Evolutionary conservation across 1,140 invertebrate genomes (phyloP).

Genomic region (Amphibalanus amphitrite): DNA sequence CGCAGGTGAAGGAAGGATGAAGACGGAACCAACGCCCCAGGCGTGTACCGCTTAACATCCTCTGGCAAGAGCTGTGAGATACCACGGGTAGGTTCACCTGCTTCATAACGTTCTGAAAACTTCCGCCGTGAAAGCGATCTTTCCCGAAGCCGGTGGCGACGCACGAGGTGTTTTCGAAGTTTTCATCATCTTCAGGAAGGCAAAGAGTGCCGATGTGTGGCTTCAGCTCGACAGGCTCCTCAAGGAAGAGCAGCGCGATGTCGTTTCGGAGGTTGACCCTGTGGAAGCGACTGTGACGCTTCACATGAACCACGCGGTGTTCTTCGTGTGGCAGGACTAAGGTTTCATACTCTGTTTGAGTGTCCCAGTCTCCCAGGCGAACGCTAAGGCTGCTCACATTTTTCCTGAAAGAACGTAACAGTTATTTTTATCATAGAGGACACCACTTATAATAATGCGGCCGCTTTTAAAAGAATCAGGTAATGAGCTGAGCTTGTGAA

Average conservation of each 20-base stretch:
- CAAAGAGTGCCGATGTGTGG: constrained; percentile 42
- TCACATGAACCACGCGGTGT: constrained; percentile 19
- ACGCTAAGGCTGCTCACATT: constrained; percentile 26
- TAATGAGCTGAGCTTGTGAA: no score
- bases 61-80: no score
- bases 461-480: no score
- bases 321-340: constrained; percentile 23
- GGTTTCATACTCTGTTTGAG: constrained; percentile 21
- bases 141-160: constrained; percentile 71
- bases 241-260: constrained; percentile 37
- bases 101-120: constrained; percentile 52
- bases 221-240: constrained; percentile 29
- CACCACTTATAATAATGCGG: no score
- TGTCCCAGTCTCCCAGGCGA: constrained; percentile 34
- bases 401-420: no score
- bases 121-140: constrained; percentile 36
- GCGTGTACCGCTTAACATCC: no score
- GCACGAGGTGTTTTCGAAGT: constrained; percentile 28
- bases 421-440: no score
- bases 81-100: neutral
- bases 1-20: no score
- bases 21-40: no score
- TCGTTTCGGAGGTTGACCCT: constrained; percentile 33
- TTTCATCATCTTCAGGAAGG: constrained; percentile 16
- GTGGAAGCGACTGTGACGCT: constrained; percentile 26